phyloP scores from a whole-genome alignment of 2,888 invertebrate genomes.

The Leucophenga maculata region DNA sequence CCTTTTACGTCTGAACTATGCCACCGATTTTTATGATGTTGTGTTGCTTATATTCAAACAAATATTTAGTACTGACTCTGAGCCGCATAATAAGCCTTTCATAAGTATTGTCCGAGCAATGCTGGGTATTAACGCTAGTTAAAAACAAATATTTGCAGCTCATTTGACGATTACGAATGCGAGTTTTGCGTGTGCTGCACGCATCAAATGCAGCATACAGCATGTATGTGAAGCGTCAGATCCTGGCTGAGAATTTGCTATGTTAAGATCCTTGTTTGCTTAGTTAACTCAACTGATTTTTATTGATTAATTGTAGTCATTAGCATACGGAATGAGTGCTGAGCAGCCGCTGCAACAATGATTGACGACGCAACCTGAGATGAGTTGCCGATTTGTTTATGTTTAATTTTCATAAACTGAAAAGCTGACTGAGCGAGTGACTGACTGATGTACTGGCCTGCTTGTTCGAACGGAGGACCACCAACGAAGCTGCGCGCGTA shows the following conservation, averaged over 20 bases:
- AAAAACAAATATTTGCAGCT: too few species aligned
- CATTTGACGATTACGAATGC: not conserved
- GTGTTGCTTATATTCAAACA: too few species aligned
- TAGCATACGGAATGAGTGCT: constrained; percentile 48
- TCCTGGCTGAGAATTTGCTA: constrained; percentile 5
- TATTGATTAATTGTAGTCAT: constrained; percentile 64
- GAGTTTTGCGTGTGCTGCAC: not conserved
- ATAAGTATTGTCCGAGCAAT: too few species aligned
- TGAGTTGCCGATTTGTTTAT: constrained; percentile 42
- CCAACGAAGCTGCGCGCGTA: constrained; percentile 38
- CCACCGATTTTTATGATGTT: too few species aligned
- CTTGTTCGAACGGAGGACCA: constrained; percentile 38
- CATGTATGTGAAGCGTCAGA: not conserved
- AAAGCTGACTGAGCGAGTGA: constrained; percentile 28
- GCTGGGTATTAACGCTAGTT: too few species aligned
- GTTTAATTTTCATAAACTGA: too few species aligned
- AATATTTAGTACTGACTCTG: too few species aligned
- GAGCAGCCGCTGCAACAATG: constrained; percentile 41
- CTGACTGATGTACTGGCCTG: not conserved
- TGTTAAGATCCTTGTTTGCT: constrained; percentile 13
- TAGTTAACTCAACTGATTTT: constrained; percentile 55
- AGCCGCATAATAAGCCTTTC: too few species aligned
- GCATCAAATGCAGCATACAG: not conserved
- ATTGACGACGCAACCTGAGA: constrained; percentile 28
- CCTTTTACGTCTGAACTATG: too few species aligned